Evolutionary conservation across 2,888 invertebrate genomes (phyloP).

Genomic region (Andrena trimmerana): DNA sequence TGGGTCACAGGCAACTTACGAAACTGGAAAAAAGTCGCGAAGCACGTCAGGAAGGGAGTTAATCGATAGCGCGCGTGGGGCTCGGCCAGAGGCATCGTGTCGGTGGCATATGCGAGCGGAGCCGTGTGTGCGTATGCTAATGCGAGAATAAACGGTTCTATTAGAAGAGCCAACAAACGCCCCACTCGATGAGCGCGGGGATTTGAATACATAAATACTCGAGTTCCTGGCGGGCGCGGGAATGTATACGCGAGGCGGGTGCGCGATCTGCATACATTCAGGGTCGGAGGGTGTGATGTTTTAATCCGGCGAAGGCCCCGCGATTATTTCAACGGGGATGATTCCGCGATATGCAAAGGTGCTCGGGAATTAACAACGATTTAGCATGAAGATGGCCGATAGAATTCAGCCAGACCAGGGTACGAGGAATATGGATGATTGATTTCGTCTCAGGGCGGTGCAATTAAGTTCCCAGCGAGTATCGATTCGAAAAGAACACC

Average conservation of each 20-base stretch:
- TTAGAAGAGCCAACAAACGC: conserved; percentile 83
- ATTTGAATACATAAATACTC: conserved; percentile 84
- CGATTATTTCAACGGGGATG: conserved; percentile 68
- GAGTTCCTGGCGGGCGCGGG: conserved; percentile 65
- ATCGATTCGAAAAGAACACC: conserved; percentile 14
- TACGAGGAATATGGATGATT: not conserved
- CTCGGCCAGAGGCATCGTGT: conserved; percentile 48
- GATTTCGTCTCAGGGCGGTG: not conserved
- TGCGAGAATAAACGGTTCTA: conserved; percentile 83
- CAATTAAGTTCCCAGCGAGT: conserved; percentile 26
- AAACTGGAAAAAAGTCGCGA: conserved; percentile 2
- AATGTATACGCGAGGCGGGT: conserved; percentile 53
- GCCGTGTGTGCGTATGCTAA: conserved; percentile 81
- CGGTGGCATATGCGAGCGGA: conserved; percentile 63
- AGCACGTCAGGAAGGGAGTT: conserved; percentile 21
- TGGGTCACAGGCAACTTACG: not conserved
- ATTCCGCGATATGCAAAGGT: not conserved
- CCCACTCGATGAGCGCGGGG: conserved; percentile 81
- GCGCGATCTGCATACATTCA: conserved; percentile 75
- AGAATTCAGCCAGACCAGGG: not conserved
- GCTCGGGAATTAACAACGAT: not conserved
- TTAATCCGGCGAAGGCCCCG: conserved; percentile 72
- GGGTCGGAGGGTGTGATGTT: conserved; percentile 76
- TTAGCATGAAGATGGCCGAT: not conserved
- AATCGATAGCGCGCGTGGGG: conserved; percentile 51